phyloP scores from a whole-genome alignment of 2,113 vertebrate genomes.

The Vireo altiloquus region DNA sequence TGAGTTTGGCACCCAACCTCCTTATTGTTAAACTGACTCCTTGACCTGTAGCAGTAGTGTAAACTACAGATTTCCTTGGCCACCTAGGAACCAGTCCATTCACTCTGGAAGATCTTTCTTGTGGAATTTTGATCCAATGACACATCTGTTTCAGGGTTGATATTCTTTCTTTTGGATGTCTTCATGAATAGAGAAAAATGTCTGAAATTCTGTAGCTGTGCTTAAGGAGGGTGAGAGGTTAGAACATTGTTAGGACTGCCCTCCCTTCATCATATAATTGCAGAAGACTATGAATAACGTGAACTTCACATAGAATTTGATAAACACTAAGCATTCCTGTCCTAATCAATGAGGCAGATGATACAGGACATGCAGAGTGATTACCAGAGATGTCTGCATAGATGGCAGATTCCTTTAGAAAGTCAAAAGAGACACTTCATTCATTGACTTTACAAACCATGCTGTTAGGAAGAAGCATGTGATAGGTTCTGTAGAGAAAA shows the following conservation, averaged over 20 bases:
- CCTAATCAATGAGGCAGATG: background rate
- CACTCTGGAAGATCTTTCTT: background rate
- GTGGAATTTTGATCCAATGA: background rate
- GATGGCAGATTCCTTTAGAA: background rate
- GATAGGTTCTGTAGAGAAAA: background rate
- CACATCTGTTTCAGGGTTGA: background rate
- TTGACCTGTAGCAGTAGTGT: background rate
- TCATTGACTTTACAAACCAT: background rate
- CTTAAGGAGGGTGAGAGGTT: background rate
- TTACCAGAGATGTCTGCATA: too few relatives aligned
- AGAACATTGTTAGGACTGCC: background rate
- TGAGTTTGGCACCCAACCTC: background rate
- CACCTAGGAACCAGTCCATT: background rate
- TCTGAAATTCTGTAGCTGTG: background rate
- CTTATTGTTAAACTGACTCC: background rate
- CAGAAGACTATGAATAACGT: background rate
- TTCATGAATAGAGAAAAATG: background rate
- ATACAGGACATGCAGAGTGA: background rate
- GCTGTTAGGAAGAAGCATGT: background rate
- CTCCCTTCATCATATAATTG: background rate
- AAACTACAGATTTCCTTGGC: background rate
- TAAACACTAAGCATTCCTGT: background rate
- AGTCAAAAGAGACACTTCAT: background rate
- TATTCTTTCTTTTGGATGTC: background rate
- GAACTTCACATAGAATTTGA: background rate